Percentiles rank a stretch among this genome's conserved stretches.
These are phyloP conservation scores for Hyposmocoma kahamanoa DNA, from an alignment of 1,140 invertebrate species.

Conservation along the genomic window DNA sequence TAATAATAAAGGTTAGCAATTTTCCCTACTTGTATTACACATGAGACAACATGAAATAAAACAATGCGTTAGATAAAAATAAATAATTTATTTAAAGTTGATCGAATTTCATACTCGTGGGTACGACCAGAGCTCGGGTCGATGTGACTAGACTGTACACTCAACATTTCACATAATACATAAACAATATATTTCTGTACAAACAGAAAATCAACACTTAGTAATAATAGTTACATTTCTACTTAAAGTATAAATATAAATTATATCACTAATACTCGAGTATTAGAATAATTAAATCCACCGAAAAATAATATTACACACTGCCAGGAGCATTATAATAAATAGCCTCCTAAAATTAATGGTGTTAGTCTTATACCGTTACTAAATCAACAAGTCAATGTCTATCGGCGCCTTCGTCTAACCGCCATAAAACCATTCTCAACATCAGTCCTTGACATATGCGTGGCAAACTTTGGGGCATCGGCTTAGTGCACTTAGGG, in stretches of 20 bases:
- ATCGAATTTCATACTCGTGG: conserved; percentile 51
- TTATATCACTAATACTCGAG: conserved; percentile 70
- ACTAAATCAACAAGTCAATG: conserved; percentile 45
- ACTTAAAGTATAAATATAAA: conserved; percentile 63
- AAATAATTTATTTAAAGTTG: conserved; percentile 66
- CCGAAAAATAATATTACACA: conserved; percentile 65
- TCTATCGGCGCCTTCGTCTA: conserved; percentile 25
- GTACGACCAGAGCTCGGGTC: conserved; percentile 62
- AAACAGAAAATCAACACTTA: conserved; percentile 71
- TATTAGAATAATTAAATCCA: conserved; percentile 68
- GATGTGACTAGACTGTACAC: conserved; percentile 70
- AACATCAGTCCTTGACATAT: conserved; percentile 29
- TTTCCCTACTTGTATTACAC: no score
- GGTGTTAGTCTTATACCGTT: conserved; percentile 62
- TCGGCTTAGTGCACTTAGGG: background rate
- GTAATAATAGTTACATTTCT: conserved; percentile 60
- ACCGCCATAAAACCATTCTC: conserved; percentile 24
- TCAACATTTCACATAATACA: conserved; percentile 61
- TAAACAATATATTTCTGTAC: conserved; percentile 64
- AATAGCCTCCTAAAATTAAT: conserved; percentile 50
- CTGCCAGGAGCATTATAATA: conserved; percentile 45
- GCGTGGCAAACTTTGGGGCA: background rate
- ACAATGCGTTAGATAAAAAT: conserved; percentile 49
- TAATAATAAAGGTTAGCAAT: no score
- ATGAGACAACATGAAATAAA: no score